Evolutionary conservation across 2,113 vertebrate species (phyloP), one percentile per base, ranked within the genome.

Genomic region (Silurus asotus): DNA sequence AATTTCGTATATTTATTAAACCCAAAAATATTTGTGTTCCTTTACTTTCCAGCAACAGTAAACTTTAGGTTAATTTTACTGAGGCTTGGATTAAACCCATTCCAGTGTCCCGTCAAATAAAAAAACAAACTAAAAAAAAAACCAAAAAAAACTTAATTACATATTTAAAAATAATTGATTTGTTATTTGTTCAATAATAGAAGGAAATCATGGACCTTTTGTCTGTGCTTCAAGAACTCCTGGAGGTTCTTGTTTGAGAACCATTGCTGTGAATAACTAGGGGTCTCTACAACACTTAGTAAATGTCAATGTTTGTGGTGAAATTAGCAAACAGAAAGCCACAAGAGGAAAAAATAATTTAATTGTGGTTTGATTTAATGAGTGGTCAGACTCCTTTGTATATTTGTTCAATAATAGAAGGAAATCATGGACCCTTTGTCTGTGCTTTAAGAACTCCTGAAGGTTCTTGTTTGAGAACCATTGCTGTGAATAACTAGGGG

Each of bases 401-500:
- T 23, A 48, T 6, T n/a, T n/a, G n/a, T n/a, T n/a, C n/a, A n/a
- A n/a, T n/a, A n/a, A n/a, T n/a, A n/a, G n/a, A 15, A 77, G 28
- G 13, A 56, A 15, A 56, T 77, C 53, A 28, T 28, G 11, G 23
- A 77, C 75, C 23, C 23, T 10, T 53, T 53, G 13, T 70, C 15
- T 19, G 4, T 70, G 7, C 37, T 70, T 19, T 37, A 70, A 4
- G 15, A 3, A 45, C 28, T 15, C 37, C 48, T 23, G 51, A n/a
- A 56, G 23, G 11, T 55, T 77, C n/a, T 8, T 28, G 6, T 28
- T 78, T 28, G 25, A 58, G 76, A 78, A 5, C 25, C 4, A 78
- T 6, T 78, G 78, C 77, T 85, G 65, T 62, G 61, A 77, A 84
- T 48, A 83, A 86, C 8, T 6, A 48, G 10, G 48, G 70, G 53